Evolutionary conservation across 2,888 invertebrate species (phyloP).

Genomic region (Brassicogethes aeneus): DNA sequence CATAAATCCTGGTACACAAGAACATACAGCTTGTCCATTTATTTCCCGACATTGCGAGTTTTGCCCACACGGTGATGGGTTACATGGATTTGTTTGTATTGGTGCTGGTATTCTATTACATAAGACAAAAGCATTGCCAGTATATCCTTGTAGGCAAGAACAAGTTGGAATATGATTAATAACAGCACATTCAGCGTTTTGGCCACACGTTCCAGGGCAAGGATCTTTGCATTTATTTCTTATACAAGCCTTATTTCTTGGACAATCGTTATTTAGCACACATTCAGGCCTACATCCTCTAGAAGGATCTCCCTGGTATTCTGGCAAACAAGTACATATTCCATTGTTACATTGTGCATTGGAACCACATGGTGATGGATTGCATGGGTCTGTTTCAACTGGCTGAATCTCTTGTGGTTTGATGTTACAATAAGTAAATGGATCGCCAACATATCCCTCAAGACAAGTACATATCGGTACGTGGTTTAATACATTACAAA

Average conservation of each 20-base stretch:
- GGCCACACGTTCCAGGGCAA: conserved; percentile 64
- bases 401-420: conserved; percentile 21
- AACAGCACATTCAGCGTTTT: conserved; percentile 60
- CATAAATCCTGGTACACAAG: conserved; percentile 47
- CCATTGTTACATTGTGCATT: conserved; percentile 62
- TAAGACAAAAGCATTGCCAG: conserved; percentile 62
- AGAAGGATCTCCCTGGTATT: conserved; percentile 63
- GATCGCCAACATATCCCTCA: conserved; percentile 50
- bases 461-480: conserved; percentile 61
- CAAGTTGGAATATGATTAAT: conserved; percentile 68
- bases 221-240: conserved; percentile 64
- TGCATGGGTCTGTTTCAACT: conserved; percentile 51
- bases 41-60: conserved; percentile 48
- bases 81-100: conserved; percentile 41
- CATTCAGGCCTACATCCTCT: conserved; percentile 63
- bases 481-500: conserved; percentile 69
- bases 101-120: conserved; percentile 46
- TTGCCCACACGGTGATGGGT: conserved; percentile 48
- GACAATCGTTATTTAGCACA: conserved; percentile 58
- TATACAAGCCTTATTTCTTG: conserved; percentile 57
- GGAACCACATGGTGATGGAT: conserved; percentile 63
- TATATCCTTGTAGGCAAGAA: conserved; percentile 46
- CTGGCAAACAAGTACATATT: conserved; percentile 56
- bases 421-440: conserved; percentile 44
- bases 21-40: conserved; percentile 48